phyloP scores from a whole-genome alignment of 2,113 vertebrate species.

The Melanerpes formicivorus region DNA sequence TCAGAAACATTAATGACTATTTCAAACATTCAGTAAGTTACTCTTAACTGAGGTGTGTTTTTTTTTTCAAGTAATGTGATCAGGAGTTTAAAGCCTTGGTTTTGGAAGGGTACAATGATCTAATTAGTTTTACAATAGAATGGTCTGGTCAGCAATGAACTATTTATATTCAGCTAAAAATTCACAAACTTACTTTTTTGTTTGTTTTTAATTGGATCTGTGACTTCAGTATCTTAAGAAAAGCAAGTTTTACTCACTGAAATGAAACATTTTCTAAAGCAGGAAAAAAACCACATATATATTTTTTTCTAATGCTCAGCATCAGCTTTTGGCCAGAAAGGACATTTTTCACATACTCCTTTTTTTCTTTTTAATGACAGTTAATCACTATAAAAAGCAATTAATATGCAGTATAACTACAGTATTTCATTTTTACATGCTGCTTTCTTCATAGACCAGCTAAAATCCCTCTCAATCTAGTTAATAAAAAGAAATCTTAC shows the following conservation, averaged over 20 bases:
- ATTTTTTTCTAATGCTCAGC: neutral
- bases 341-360: neutral
- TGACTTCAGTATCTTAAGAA: constrained; percentile 14
- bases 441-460: neutral
- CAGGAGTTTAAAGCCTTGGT: constrained; percentile 1
- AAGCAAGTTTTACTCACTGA: neutral
- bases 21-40: neutral
- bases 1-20: neutral
- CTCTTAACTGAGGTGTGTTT: neutral
- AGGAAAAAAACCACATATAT: neutral
- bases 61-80: neutral
- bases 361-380: neutral
- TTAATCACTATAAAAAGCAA: neutral
- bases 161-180: constrained; percentile 43
- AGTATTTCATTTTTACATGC: neutral
- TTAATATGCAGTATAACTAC: neutral
- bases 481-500: constrained; percentile 63
- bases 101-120: neutral
- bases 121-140: constrained; percentile 48
- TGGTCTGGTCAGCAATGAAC: constrained; percentile 44
- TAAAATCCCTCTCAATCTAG: neutral
- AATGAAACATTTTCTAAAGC: constrained; percentile 13
- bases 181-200: constrained; percentile 4
- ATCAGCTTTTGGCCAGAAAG: neutral
- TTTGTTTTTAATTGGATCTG: neutral